Base-by-base conservation (phyloP, 2,797 vertebrate genomes). In the Aphelocoma californica region DNA sequence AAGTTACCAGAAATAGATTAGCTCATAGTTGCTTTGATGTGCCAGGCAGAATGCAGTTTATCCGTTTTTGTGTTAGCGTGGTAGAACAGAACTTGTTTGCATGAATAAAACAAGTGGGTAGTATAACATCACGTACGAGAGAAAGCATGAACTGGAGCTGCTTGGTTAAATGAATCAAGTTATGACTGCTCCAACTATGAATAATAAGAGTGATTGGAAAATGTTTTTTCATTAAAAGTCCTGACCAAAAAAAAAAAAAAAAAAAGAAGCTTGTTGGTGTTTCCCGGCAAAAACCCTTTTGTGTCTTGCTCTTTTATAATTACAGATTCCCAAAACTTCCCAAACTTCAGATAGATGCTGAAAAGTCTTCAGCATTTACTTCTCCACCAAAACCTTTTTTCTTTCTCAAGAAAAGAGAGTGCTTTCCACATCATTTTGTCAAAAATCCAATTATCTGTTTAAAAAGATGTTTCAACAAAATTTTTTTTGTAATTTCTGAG, bases 41-140 rank as follows among this genome's bases (percentile, higher is more conserved):
- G 67, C 61, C 47, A 87, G 80, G 74, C 80, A 89, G 67, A 91
- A 78, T 67, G 94, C 64, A 72, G 50, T 90, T 90, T 83, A 58
- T 92, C 85, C 28, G 29, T 61, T 93, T 96, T 67, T 86, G 58
- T 78, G 50, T 82, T 75, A 83, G 61, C 1, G 1, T 64, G 75
- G 53, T 81, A 71, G 54, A 88, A 88, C 31, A 92, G 92, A 90
- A 40, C 16, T 67, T 92, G 66, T 62, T 88, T 92, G 31, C 31
- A 36, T 90, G 88, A 95, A 86, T 88, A 91, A 70, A 93, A 53
- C 26, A 94, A 89, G 81, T 69, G 88, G 84, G 73, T 84, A 94
- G 66, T 45, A 21, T 66, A 83, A 70, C 45, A 80, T 56, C 47
- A 36, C 1, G 6, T 64, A 60, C 2, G 45, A 86, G 42, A 87